Conservation (phyloP, 2,888 invertebrate genomes). For the Punctoribates punctum region DNA sequence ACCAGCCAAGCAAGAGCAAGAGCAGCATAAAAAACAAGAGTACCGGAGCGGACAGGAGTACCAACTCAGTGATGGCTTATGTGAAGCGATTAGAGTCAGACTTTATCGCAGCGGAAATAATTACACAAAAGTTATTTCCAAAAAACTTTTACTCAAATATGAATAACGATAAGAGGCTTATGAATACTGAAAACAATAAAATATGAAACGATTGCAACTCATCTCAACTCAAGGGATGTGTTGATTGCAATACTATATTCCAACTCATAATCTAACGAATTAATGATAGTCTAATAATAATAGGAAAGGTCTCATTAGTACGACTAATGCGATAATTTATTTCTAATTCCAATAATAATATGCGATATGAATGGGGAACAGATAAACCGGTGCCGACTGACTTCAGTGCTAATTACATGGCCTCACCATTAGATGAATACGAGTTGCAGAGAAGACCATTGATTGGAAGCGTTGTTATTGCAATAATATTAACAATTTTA, state of each 20-base stretch:
- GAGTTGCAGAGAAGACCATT: not conserved
- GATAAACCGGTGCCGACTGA: not conserved
- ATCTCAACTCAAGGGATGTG: no score
- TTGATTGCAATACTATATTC: no score
- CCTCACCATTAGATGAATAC: not conserved
- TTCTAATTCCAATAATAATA: slow-evolving; percentile 25
- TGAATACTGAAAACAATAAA: slow-evolving; percentile 14
- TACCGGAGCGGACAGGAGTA: not conserved
- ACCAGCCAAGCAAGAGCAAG: slow-evolving; percentile 1
- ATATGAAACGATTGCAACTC: not conserved
- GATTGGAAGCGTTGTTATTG: slow-evolving; percentile 34
- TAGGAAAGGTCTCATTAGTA: not conserved
- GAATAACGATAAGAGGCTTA: slow-evolving; percentile 9
- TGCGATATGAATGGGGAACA: no score
- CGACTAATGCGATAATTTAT: slow-evolving; percentile 11
- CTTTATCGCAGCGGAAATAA: slow-evolving; percentile 10
- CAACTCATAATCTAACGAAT: not conserved
- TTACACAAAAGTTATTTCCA: slow-evolving; percentile 6
- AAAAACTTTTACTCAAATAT: not conserved
- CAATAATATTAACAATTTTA: slow-evolving; percentile 32
- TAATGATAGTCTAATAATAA: slow-evolving; percentile 7
- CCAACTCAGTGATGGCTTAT: not conserved
- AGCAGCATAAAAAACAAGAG: not conserved
- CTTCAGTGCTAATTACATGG: slow-evolving; percentile 31
- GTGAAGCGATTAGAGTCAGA: slow-evolving; percentile 8